Conservation (phyloP, 2,113 vertebrate species). For the Copsychus sechellarum region DNA sequence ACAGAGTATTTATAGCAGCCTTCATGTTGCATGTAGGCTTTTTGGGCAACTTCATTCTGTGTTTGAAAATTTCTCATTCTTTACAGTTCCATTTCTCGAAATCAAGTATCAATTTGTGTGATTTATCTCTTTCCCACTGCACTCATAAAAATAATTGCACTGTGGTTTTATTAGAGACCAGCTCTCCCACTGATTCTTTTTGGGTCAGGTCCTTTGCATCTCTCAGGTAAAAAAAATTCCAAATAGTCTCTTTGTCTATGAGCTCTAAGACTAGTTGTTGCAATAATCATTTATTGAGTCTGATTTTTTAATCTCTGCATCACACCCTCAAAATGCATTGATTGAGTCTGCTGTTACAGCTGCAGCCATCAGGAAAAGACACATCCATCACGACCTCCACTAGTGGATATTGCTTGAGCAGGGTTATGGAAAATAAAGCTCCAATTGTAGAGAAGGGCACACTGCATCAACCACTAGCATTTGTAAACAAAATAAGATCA, state of each 20-base stretch:
- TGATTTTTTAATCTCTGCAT: not conserved
- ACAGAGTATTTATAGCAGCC: not conserved
- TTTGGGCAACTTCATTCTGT: not conserved
- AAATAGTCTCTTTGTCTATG: not conserved
- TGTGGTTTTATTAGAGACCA: not conserved
- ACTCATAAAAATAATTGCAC: not conserved
- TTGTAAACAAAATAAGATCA: not conserved
- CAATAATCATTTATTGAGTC: not conserved
- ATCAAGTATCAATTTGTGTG: not conserved
- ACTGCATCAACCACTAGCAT: not conserved
- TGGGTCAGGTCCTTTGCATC: not conserved
- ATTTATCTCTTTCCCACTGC: not conserved
- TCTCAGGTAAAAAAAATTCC: not conserved
- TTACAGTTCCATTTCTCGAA: not conserved
- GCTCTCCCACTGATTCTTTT: not conserved
- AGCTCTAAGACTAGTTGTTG: not conserved
- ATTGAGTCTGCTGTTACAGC: not conserved
- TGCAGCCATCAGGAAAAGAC: not conserved
- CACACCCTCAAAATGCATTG: not conserved
- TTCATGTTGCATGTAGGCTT: not conserved
- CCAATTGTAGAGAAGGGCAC: rapidly evolving
- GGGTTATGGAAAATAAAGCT: not conserved
- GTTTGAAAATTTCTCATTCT: not conserved
- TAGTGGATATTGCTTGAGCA: not conserved
- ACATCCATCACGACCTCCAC: not conserved